A percentile compares a stretch with the other conserved stretches of the same genome.
phyloP scores from a whole-genome alignment of 2,888 invertebrate species.

The Erynnis tages region DNA sequence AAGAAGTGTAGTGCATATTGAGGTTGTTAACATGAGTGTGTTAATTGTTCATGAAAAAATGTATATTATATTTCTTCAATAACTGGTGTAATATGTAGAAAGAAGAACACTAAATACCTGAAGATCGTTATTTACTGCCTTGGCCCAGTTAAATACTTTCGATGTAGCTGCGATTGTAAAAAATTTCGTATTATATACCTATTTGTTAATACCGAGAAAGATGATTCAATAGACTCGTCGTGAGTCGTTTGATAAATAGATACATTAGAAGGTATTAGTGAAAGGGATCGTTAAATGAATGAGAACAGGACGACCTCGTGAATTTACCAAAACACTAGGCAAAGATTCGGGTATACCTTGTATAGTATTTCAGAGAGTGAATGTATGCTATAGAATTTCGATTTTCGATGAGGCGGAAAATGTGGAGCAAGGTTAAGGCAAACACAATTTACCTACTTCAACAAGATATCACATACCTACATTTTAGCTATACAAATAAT shows the following conservation, averaged over 20 bases:
- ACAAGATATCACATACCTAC: not conserved
- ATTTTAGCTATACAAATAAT: not conserved
- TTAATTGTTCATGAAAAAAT: not conserved
- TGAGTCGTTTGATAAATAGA: not conserved
- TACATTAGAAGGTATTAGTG: slow-evolving; percentile 17
- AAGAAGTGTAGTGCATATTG: too few species aligned
- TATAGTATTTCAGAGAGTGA: slow-evolving; percentile 5
- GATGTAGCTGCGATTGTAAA: slow-evolving; percentile 37
- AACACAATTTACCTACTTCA: not conserved
- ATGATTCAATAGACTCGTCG: slow-evolving; percentile 9
- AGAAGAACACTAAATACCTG: slow-evolving; percentile 18
- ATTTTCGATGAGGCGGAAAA: slow-evolving; percentile 4
- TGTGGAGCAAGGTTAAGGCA: slow-evolving; percentile 9
- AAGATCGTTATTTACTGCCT: slow-evolving; percentile 33
- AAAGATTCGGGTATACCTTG: slow-evolving; percentile 12
- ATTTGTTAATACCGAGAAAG: slow-evolving; percentile 17
- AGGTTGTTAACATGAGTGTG: not conserved
- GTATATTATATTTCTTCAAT: not conserved
- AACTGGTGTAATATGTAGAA: slow-evolving; percentile 17
- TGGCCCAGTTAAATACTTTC: slow-evolving; percentile 38
- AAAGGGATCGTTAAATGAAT: slow-evolving; percentile 23
- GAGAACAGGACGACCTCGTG: slow-evolving; percentile 22
- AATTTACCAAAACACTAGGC: slow-evolving; percentile 8
- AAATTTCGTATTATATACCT: slow-evolving; percentile 29
- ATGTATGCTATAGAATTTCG: slow-evolving; percentile 6